Base-by-base conservation (phyloP, 2,888 invertebrate genomes). In the Volucella zonaria region DNA sequence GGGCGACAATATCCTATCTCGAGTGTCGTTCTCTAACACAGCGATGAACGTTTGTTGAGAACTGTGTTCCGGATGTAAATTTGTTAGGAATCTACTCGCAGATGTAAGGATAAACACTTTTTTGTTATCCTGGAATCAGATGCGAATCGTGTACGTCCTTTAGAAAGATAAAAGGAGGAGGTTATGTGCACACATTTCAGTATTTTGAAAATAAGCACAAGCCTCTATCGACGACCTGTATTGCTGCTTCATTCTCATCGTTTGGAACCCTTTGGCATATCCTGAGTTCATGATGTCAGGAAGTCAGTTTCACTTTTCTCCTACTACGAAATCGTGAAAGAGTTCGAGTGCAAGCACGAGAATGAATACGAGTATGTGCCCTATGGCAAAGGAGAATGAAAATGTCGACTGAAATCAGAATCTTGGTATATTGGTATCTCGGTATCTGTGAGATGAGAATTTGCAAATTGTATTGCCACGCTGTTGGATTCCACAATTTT, bases 221-320 rank as follows among this genome's bases (percentile, higher is more conserved):
- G 64, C 49, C 54, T 38, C 61, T 42, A 62, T 62, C 47, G 64
- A 68, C 68, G 70, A 68, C 68, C 68, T 64, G 70, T 56, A 64
- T 78, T 54, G 14, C 38, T 40, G 49, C 56, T 8, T 59, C 14
- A 8, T 31, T 3, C 12, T 49, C 43, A 40, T 43, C 14, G n/a
- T 45, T 14, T 52, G 14, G 18, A 9, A 14, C 61, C 70, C 62
- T 23, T 18, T 47, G 70, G 62, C 49, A 49, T 31, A 42, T 38
- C 70, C 18, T 40, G 56, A 78, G 64, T 70, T 62, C 70, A 70
- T 62, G 70, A 64, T 42, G 58, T 15, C 54, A 58, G 70, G 70
- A 78, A 56, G 43, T 18, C 67, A 18, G 52, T 43, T 71, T 61
- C 38, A 23, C 8, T 45, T 61, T 42, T 14, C 15, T 31, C 42